Base-by-base conservation (phyloP, 2,113 vertebrate species). In the Anthoscopus minutus region DNA sequence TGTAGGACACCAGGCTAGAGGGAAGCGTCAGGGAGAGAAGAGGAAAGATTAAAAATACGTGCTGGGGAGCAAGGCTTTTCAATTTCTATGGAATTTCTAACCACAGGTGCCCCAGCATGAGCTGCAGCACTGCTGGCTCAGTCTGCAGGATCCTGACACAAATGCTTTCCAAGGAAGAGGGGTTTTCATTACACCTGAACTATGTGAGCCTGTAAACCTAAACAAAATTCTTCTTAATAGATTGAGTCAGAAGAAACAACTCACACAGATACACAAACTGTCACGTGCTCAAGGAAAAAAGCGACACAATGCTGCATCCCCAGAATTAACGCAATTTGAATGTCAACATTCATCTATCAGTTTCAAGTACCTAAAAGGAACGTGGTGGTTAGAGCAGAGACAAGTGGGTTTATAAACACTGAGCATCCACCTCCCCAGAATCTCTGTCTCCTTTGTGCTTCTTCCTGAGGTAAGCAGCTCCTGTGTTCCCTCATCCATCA, bases 61-160 rank as follows among this genome's bases (percentile, higher is more conserved):
- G 85, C 62, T 53, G 2, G 30, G 12, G 47, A 60, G 64, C 82
- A 44, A 10, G 58, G 51, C 45, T 57, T 89, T 89, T 92, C 95
- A 69, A 30, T 96, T 93, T 38, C 82, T 48, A 11, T 2, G 40
- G 67, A 67, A 70, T 70, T 77, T 62, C 89, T 78, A 78, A 54
- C 25, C 33, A 11, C 37, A 6, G 93, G 95, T 33, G 27, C 84
- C 78, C 44, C 40, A 62, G 71, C 15, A 15, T 4, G 86, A 96
- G 85, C 94, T 60, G 94, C 48, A 25, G 85, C 53, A 14, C 81
- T 37, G 91, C 95, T 56, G 84, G 87, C 62, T 93, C 96, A 70
- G 77, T 5, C 61, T 6, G 13, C 3, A 1, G 92, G 50, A 45
- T 19, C 22, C 66, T 0, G 6, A 18, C 71, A 61, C 80, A 27